phyloP scores from a whole-genome alignment of 2,797 vertebrate genomes.

The Cyprinodon diabolis region DNA sequence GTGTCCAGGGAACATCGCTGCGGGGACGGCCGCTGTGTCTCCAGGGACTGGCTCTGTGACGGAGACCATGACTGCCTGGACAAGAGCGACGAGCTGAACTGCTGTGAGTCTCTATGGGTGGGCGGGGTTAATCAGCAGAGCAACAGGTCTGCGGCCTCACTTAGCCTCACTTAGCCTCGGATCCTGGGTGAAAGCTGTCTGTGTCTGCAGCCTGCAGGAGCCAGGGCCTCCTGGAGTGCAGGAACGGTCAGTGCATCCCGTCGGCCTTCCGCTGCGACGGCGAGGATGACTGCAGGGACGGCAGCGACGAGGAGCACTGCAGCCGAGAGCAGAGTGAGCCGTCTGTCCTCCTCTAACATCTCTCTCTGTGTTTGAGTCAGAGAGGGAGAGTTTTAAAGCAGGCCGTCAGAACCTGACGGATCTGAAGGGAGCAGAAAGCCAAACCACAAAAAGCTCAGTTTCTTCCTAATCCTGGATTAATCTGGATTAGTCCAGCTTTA shows the following conservation, averaged over 20 bases:
- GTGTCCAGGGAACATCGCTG: constrained; percentile 82
- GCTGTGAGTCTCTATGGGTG: constrained; percentile 85
- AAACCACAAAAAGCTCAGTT: too few relatives aligned
- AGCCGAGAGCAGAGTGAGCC: constrained; percentile 60
- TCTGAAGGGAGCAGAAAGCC: too few relatives aligned
- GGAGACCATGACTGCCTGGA: constrained; percentile 96
- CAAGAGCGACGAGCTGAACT: constrained; percentile 94
- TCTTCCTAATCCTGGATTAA: too few relatives aligned
- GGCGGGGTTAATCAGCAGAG: not conserved
- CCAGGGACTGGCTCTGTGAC: constrained; percentile 90
- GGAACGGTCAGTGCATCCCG: constrained; percentile 90
- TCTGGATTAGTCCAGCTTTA: too few relatives aligned
- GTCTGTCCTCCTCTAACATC: constrained; percentile 9
- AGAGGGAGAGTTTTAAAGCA: not conserved
- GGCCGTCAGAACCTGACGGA: not conserved
- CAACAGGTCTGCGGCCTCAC: too few relatives aligned
- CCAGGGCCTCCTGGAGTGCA: constrained; percentile 91
- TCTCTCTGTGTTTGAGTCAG: not conserved
- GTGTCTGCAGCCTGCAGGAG: constrained; percentile 86
- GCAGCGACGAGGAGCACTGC: constrained; percentile 92
- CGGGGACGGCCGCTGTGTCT: constrained; percentile 90
- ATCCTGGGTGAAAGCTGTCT: constrained; percentile 6
- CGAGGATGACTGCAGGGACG: constrained; percentile 93
- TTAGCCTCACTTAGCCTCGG: too few relatives aligned
- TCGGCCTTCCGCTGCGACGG: constrained; percentile 91